These are phyloP conservation scores for Podotricha telesiphe DNA, from an alignment of 2,888 invertebrate genomes.

Conservation along the genomic window DNA sequence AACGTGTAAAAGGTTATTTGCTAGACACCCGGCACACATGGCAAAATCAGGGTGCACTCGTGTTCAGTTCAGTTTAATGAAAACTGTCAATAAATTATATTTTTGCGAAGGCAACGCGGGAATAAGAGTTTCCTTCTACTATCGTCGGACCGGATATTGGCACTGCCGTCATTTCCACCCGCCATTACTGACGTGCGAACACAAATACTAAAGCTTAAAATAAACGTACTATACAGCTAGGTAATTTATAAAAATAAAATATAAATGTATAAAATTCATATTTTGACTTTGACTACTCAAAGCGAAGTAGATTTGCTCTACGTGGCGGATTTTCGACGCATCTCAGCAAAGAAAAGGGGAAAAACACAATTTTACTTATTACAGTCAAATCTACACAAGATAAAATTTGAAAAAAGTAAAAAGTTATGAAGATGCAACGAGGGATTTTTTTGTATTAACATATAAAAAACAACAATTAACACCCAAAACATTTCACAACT, in stretches of 20 bases:
- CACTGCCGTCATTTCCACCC: slow-evolving; percentile 68
- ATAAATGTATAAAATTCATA: neutral
- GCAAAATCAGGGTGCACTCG: slow-evolving; percentile 27
- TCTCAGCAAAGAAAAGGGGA: too few relatives aligned
- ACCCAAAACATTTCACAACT: too few relatives aligned
- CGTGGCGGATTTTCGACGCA: too few relatives aligned
- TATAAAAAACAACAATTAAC: too few relatives aligned
- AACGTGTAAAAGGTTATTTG: neutral
- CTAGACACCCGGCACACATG: slow-evolving; percentile 22
- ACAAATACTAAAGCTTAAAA: slow-evolving; percentile 38
- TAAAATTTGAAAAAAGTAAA: too few relatives aligned
- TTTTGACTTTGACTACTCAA: neutral
- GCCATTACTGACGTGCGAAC: slow-evolving; percentile 55
- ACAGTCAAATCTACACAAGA: too few relatives aligned
- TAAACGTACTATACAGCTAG: slow-evolving; percentile 9
- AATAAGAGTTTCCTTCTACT: slow-evolving; percentile 44
- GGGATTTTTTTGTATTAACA: too few relatives aligned
- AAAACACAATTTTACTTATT: too few relatives aligned
- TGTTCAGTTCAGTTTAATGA: slow-evolving; percentile 39
- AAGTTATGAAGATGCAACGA: too few relatives aligned
- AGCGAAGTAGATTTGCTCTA: too few relatives aligned
- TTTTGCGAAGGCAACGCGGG: slow-evolving; percentile 40
- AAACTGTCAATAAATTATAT: slow-evolving; percentile 45
- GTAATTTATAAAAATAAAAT: slow-evolving; percentile 1
- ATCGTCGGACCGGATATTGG: slow-evolving; percentile 67